Percentiles rank a stretch among this genome's conserved stretches.
These are phyloP conservation scores for Tupaia tana DNA, from an alignment of 2,113 vertebrate species.

Conservation along the genomic window DNA sequence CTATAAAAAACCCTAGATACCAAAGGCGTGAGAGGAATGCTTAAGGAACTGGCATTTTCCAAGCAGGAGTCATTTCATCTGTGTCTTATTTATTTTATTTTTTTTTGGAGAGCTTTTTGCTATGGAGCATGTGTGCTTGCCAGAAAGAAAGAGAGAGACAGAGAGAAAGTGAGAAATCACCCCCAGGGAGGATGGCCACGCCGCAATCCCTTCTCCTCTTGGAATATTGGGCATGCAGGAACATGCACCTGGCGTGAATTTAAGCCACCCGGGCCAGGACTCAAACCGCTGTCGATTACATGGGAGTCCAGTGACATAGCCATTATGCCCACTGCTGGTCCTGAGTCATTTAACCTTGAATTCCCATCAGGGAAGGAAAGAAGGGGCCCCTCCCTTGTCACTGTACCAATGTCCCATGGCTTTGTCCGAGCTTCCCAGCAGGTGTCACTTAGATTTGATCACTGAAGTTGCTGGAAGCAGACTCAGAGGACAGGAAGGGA, in stretches of 20 bases:
- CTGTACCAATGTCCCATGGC: not conserved
- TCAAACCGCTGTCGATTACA: too few species aligned
- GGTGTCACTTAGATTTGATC: conserved; percentile 6
- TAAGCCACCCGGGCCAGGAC: too few species aligned
- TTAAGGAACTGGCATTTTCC: not conserved
- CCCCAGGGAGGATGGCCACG: too few species aligned
- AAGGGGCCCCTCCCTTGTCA: not conserved
- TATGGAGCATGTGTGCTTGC: too few species aligned
- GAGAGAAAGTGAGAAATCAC: too few species aligned
- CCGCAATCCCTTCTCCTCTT: too few species aligned
- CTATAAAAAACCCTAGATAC: not conserved
- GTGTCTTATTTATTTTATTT: not conserved
- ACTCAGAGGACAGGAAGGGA: conserved; percentile 33
- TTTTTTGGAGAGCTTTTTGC: too few species aligned
- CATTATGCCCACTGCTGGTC: too few species aligned
- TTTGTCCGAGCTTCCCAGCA: conserved; percentile 31
- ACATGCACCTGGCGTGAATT: too few species aligned
- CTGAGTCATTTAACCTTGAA: conserved; percentile 7
- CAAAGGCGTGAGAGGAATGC: not conserved
- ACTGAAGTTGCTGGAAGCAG: conserved; percentile 22
- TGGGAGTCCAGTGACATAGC: too few species aligned
- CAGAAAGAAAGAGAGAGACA: too few species aligned
- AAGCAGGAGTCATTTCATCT: not conserved
- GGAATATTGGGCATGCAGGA: too few species aligned
- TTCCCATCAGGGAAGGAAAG: not conserved